Evolutionary conservation across 2,113 vertebrate genomes (phyloP), one percentile per base, ranked within the genome.

Genomic region (Benitochromis conjunctus): DNA sequence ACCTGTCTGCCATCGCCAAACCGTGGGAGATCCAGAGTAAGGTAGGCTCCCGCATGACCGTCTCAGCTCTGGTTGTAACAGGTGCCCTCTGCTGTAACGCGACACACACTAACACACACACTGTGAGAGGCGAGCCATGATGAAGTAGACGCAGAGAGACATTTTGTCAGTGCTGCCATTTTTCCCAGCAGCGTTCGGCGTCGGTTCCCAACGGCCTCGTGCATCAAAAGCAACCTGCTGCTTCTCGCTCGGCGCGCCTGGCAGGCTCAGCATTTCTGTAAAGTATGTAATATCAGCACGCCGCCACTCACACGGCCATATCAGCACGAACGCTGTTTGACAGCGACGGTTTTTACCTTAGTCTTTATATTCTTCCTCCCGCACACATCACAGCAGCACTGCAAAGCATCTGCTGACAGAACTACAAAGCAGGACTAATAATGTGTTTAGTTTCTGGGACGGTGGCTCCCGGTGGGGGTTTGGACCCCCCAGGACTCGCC

Each of bases 1-100:
- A 97, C 85, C 91, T 97, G 84, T 97, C 96, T 11, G 96, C 96
- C 62, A 97, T 97, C 34, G 96, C 96, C 83, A 97, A 97, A 86
- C 96, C 96, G 1, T 97, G 96, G 96, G 96, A 96, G 94, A 82
- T 97, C 53, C 96, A 97, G 93, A 97, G 96, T 94, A 97, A 97
- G 96, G 96, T 94, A 77, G 34, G 8, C 11, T 8, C 54, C 21
- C 24, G 34, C 48, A 3, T 5, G 34, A 69, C 16, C 16, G 46
- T 76, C 55, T 26, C 58, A 58, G 54, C 4, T 3, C 24, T 21
- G 4, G 26, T 8, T 18, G 21, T 34, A 43, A 79, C 55, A 24
- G 5, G 43, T 7, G 31, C 66, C 38, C 58, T 16, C 76, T 31
- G 7, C 79, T 12, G 74, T 80, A 81, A 71, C 82, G 21, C 76